Base-by-base conservation (phyloP, 2,888 invertebrate species). In the Drosophila subsilvestris region DNA sequence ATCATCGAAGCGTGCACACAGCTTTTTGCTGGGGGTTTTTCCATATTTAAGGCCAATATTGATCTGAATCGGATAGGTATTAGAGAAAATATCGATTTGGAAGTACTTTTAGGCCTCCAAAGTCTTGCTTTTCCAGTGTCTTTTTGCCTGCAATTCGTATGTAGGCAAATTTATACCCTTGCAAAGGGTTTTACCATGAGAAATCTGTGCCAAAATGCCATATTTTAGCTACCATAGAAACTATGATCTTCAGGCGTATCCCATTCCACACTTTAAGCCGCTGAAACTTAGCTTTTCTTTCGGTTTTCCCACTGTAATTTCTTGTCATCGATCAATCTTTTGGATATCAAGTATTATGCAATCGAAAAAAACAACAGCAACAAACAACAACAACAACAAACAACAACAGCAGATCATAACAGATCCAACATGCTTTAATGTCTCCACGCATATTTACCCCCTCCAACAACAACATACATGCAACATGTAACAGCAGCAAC, bases 1-100 rank as follows among this genome's bases (percentile, higher is more conserved):
- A 71, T 71, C 73, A 73, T 55, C 60, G 48, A 45, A 58, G 18
- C 50, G 44, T 45, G 37, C 49, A 25, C 7, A 48, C 32, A 37
- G 32, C 5, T 14, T 7, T 37, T n/a, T 7, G 37, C 14, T 37
- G 7, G 1, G 7, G 37, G 7, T 14, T 14, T 14, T 14, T 14
- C 14, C 37, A 14, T 2, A 14, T 14, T 12, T 12, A 37, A 14
- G 3, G 1, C 3, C 10, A 29, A 29, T 2, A 14, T 37, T 5
- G 37, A 14, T 2, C 14, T 37, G 6, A 6, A 37, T 37, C 14
- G 14, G 12, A 14, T 32, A 1, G 32, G 12, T 1, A 32, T 14
- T 12, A 6, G 14, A 6, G 37, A 37, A 37, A 37, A 37, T 37
- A 37, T 37, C 1, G 14, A 37, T 14, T 37, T 14, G 2, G 2